phyloP scores from a whole-genome alignment of 1,140 invertebrate genomes.

The Camponotus vicinus region DNA sequence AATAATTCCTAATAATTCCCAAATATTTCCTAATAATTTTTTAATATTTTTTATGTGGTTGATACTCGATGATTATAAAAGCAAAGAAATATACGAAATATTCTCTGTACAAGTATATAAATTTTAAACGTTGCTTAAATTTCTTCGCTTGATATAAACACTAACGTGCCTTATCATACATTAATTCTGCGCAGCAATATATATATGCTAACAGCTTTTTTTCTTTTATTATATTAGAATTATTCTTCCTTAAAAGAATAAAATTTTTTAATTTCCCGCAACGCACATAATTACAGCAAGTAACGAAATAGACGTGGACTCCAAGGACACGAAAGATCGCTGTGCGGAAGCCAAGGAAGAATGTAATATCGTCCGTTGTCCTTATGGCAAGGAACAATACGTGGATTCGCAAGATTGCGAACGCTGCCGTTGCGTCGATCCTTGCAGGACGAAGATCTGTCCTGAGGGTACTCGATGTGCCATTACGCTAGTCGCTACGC shows the following conservation, averaged over 20 bases:
- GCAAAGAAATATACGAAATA: not conserved
- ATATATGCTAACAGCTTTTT: constrained; percentile 1
- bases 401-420: constrained; percentile 89
- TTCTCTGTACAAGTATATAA: not conserved
- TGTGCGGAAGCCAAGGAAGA: constrained; percentile 88
- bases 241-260: not conserved
- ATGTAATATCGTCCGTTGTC: constrained; percentile 89
- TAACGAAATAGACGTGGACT: constrained; percentile 81
- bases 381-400: constrained; percentile 92
- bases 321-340: constrained; percentile 78
- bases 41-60: not conserved
- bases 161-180: not conserved
- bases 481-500: constrained; percentile 87
- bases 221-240: not conserved
- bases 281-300: constrained; percentile 67
- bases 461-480: constrained; percentile 89
- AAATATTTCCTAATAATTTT: not conserved
- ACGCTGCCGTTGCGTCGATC: constrained; percentile 92
- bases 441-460: constrained; percentile 90
- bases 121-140: not conserved
- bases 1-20: not conserved
- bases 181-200: not conserved
- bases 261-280: not conserved
- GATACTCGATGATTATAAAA: not conserved
- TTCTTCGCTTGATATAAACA: not conserved